A percentile compares a stretch with the other conserved stretches of the same genome.
These are phyloP conservation scores for Seladonia tumulorum DNA, from an alignment of 2,888 invertebrate species.

Conservation along the genomic window DNA sequence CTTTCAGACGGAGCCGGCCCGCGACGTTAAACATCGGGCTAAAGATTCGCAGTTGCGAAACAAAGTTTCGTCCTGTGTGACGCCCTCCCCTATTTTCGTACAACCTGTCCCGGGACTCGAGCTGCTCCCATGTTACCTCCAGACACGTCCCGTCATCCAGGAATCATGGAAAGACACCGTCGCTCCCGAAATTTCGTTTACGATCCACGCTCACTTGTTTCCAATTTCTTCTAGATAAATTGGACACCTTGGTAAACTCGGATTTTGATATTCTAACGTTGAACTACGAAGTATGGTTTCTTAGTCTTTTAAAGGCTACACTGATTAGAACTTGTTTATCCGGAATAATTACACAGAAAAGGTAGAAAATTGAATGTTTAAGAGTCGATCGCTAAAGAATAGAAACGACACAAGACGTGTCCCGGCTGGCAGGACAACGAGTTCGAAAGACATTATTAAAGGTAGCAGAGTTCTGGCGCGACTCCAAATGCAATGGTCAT, in stretches of 20 bases:
- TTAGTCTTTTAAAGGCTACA: too few relatives aligned
- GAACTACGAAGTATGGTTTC: too few relatives aligned
- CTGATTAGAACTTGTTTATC: too few relatives aligned
- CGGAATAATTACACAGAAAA: too few relatives aligned
- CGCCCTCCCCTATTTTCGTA: background rate
- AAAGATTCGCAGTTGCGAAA: background rate
- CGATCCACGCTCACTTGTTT: background rate
- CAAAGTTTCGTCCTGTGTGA: constrained; percentile 9
- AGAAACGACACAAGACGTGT: background rate
- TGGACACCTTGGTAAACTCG: background rate
- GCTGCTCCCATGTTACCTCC: background rate
- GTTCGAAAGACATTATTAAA: background rate
- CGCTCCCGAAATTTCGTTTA: background rate
- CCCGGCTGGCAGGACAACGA: background rate
- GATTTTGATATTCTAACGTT: too few relatives aligned
- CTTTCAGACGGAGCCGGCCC: background rate
- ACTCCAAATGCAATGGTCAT: background rate
- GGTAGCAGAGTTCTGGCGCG: background rate
- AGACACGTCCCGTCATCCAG: background rate
- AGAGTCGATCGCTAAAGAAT: too few relatives aligned
- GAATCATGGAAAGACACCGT: background rate
- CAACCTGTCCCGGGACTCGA: background rate
- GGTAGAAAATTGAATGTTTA: too few relatives aligned
- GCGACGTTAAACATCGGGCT: background rate
- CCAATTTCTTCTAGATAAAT: background rate